phyloP scores from a whole-genome alignment of 2,888 invertebrate species.

The Diogma glabrata region DNA sequence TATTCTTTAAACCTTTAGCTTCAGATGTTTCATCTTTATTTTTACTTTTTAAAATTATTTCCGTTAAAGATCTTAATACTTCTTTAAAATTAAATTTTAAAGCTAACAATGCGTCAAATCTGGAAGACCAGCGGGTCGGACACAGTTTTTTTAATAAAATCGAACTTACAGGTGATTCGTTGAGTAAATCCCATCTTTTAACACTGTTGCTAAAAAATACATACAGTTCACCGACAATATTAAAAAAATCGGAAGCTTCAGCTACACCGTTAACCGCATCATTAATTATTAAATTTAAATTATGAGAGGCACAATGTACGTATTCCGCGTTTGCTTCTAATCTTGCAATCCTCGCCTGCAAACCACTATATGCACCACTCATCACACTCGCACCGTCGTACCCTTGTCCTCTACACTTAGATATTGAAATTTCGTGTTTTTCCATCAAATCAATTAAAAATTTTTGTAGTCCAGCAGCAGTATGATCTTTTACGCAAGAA shows the following conservation, averaged over 20 bases:
- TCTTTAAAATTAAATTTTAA: constrained; percentile 3
- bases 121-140: background rate
- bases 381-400: constrained; percentile 16
- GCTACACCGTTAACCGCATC: constrained; percentile 1
- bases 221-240: background rate
- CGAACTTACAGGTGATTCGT: background rate
- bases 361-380: constrained; percentile 13
- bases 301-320: constrained; percentile 10
- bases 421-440: no score
- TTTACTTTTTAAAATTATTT: background rate
- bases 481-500: no score
- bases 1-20: no score
- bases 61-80: background rate
- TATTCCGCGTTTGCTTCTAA: constrained; percentile 12
- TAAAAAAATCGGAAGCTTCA: background rate
- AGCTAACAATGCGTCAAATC: background rate
- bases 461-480: no score
- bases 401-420: constrained; percentile 11
- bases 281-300: constrained; percentile 10
- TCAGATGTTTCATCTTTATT: constrained; percentile 4
- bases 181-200: background rate
- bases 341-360: constrained; percentile 13
- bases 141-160: background rate
- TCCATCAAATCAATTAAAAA: no score
- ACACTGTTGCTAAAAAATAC: background rate